Conservation (phyloP, 2,113 vertebrate genomes). For the Propithecus coquereli region DNA sequence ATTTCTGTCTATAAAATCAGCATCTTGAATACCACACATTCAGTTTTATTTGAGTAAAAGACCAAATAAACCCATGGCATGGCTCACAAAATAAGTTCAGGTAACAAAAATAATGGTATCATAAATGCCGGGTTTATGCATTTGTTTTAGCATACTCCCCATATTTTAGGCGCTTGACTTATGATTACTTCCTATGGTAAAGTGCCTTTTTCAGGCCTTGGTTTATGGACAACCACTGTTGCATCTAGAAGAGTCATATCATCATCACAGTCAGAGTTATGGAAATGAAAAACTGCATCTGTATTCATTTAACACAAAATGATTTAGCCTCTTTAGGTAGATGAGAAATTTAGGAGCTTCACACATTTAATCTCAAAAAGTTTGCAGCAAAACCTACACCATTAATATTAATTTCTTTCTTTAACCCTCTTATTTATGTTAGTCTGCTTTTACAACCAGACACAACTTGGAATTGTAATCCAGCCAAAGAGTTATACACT, state of each 20-base stretch:
- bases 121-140: neutral
- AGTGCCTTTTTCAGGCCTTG: neutral
- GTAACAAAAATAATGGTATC: neutral
- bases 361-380: neutral
- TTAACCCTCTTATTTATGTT: neutral
- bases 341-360: neutral
- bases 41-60: conserved; percentile 22
- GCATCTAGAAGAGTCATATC: neutral
- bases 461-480: neutral
- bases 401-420: neutral
- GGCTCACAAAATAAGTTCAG: neutral
- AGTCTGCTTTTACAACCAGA: neutral
- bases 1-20: neutral
- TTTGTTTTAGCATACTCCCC: neutral
- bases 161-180: neutral
- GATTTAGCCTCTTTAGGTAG: neutral
- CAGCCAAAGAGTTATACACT: neutral
- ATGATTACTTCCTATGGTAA: neutral
- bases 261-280: neutral
- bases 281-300: neutral
- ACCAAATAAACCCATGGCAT: neutral
- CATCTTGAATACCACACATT: neutral
- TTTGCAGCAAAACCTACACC: neutral
- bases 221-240: neutral
- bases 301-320: neutral